Base-by-base conservation (phyloP, 2,797 vertebrate species). In the Danio choprae region DNA sequence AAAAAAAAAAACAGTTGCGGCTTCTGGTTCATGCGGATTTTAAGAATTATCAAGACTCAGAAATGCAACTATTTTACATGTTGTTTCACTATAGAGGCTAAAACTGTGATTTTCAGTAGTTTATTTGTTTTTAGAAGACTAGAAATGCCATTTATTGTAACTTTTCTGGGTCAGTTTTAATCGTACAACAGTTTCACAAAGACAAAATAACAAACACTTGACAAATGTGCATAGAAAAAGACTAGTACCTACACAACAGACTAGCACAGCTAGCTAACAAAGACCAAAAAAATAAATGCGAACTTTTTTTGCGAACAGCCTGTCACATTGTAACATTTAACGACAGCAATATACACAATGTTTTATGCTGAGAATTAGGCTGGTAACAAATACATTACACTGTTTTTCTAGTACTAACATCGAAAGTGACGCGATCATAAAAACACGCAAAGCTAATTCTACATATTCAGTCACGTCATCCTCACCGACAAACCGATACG, bases 151-250 rank as follows among this genome's bases (percentile, higher is more conserved):
- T n/a, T n/a, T n/a, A n/a, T n/a, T n/a, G n/a, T n/a, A n/a, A n/a
- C 22, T 78, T 58, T 29, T 69, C 16, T 55, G 50, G 29, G 50
- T 50, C 20, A 10, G 12, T 48, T 59, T 78, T 69, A 78, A 78
- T 77, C 20, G 12, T 78, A 41, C 12, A 46, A 78, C 43, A 10
- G 48, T 40, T 38, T 60, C 55, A 77, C 63, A 68, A 60, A 60
- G 64, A 78, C 76, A 50, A 59, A 53, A 69, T 46, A n/a, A 50
- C 56, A 8, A 22, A 50, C 50, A 55, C 68, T n/a, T 10, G 20
- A 77, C 62, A 77, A 12, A 60, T 69, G 41, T 59, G 11, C 29
- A 68, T 16, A 69, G 55, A 69, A 77, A 74, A 22, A 16, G 48
- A 58, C 56, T 43, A 62, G 22, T 29, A n/a, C n/a, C n/a, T n/a